Evolutionary conservation across 2,113 vertebrate genomes (phyloP).

Genomic region (Mesoclemmys tuberculata): DNA sequence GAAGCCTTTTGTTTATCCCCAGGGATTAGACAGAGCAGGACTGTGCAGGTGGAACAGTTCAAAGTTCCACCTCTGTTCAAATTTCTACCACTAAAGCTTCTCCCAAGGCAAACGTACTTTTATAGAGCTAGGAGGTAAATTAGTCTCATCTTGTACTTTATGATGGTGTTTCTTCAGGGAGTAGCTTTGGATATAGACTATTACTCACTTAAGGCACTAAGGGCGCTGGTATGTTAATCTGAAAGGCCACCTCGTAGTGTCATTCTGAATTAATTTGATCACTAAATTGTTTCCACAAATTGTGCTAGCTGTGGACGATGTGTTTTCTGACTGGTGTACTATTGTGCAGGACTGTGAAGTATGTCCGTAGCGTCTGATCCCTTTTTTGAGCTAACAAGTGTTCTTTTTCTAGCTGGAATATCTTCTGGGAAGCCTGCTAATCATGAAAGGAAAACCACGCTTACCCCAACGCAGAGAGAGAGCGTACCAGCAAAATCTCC

Average conservation of each 20-base stretch:
- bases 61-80: neutral
- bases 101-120: neutral
- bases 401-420: slow-evolving; percentile 79
- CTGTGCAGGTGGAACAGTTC: neutral
- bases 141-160: neutral
- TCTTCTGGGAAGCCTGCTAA: slow-evolving; percentile 87
- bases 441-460: slow-evolving; percentile 92
- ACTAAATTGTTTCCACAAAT: neutral
- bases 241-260: neutral
- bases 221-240: neutral
- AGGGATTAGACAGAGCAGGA: neutral
- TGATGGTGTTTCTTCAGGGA: neutral
- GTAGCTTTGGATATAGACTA: neutral
- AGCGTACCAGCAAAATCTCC: slow-evolving; percentile 93
- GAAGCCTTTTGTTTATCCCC: neutral
- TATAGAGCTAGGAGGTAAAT: neutral
- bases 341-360: neutral
- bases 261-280: neutral
- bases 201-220: neutral
- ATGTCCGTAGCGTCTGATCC: neutral
- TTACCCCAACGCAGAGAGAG: slow-evolving; percentile 95
- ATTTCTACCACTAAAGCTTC: neutral
- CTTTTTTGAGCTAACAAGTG: neutral
- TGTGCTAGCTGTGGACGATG: neutral
- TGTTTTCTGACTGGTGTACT: neutral